A percentile compares a stretch with the other conserved stretches of the same genome.
Evolutionary conservation across 1,140 invertebrate species (phyloP).

Genomic region (Conus ventricosus): DNA sequence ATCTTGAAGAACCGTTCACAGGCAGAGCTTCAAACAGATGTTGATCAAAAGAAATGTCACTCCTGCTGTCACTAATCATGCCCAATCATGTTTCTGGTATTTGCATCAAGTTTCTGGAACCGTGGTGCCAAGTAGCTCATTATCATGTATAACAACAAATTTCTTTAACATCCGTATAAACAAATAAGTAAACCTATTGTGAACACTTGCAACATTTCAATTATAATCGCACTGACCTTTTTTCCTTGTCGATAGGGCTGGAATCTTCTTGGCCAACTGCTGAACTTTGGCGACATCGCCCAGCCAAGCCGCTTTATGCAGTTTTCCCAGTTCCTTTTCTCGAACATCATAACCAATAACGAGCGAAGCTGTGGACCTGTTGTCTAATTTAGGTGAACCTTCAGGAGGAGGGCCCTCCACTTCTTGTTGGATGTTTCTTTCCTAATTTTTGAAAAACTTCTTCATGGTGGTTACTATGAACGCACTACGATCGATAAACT

Average conservation of each 20-base stretch:
- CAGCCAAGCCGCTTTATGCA: conserved; percentile 68
- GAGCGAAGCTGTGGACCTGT: conserved; percentile 38
- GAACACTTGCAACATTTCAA: neutral
- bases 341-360: conserved; percentile 58
- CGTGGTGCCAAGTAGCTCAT: neutral
- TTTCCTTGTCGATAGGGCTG: conserved; percentile 66
- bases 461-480: conserved; percentile 62
- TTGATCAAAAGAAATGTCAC: neutral
- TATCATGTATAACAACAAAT: too few relatives aligned
- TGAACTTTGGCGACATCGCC: conserved; percentile 66
- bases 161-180: too few relatives aligned
- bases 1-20: too few relatives aligned
- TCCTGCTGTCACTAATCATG: neutral
- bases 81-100: neutral
- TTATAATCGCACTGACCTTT: conserved; percentile 51
- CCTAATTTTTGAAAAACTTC: conserved; percentile 60
- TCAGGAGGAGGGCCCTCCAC: conserved; percentile 33
- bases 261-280: conserved; percentile 64
- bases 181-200: too few relatives aligned
- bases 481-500: conserved; percentile 41
- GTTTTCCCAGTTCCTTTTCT: conserved; percentile 67
- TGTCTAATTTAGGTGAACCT: conserved; percentile 47
- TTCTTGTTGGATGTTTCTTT: conserved; percentile 46
- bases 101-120: neutral
- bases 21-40: neutral